Evolutionary conservation across 2,888 invertebrate species (phyloP), one percentile per base, ranked within the genome.

Genomic region (Sarcophaga carnaria): DNA sequence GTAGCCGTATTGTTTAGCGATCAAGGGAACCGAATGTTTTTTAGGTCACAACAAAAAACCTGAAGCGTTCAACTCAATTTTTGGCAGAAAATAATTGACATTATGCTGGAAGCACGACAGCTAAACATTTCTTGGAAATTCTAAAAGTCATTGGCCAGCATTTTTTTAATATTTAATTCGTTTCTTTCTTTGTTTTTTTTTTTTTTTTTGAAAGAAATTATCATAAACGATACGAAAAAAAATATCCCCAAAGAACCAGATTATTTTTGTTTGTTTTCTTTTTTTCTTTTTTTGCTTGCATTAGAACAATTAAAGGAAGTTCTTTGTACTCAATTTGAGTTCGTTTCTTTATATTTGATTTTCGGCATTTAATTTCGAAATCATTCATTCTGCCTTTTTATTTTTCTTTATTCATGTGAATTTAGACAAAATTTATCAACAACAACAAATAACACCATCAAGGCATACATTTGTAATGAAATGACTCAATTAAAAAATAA

Each of bases 221-320:
- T 80, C 84, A 84, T 80, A 49, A 70, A 69, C n/a, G n/a, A 47
- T 66, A 80, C 60, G 20, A 77, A 70, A 70, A 71, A 66, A 63
- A 70, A 62, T 69, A 69, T 69, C 17, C 63, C 47, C 49, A 71
- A 84, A 37, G 60, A 80, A 37, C 27, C 27, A 27, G 0, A 27
- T 27, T 27, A 4, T 27, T 27, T 3, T 27, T 37, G 37, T 37
- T 37, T 27, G 27, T 27, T 27, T 27, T 27, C 27, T 5, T 27
- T 71, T 78, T 54, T 82, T 86, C 1, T 49, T 49, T 49, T 11
- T 49, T n/a, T 45, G 45, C 17, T 49, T 78, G 69, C 80, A 75
- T 81, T 87, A 71, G 12, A 54, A 27, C 78, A 84, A 83, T 83
- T 86, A 86, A 84, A 84, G 86, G 84, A 84, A 81, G 83, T 75